A percentile compares a stretch with the other conserved stretches of the same genome.
These are phyloP conservation scores for Sinocyclocheilus anshuiensis DNA, from an alignment of 2,113 vertebrate species.

Conservation along the genomic window DNA sequence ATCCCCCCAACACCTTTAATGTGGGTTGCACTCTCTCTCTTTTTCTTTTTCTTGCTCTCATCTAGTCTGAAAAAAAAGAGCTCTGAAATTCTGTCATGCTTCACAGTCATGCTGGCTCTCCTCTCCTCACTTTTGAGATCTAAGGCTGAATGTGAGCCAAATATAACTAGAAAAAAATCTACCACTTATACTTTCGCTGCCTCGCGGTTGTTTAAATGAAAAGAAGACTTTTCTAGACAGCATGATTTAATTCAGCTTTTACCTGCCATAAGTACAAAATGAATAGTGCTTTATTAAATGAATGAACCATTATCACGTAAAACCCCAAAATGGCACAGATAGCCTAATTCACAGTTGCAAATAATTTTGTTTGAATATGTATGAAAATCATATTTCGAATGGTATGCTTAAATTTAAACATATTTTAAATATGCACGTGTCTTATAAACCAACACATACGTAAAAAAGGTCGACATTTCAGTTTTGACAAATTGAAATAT, in stretches of 20 bases:
- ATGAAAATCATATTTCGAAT: background rate
- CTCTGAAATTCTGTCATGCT: slow-evolving; percentile 44
- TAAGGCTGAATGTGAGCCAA: slow-evolving; percentile 60
- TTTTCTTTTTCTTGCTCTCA: slow-evolving; percentile 20
- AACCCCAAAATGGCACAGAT: background rate
- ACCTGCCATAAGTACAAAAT: background rate
- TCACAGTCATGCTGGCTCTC: slow-evolving; percentile 38
- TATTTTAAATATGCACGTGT: background rate
- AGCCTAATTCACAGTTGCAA: background rate
- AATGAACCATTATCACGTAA: background rate
- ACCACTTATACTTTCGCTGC: slow-evolving; percentile 56
- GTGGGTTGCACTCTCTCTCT: slow-evolving; percentile 10
- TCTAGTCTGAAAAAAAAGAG: slow-evolving; percentile 2
- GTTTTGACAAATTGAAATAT: no score
- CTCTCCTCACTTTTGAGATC: slow-evolving; percentile 57
- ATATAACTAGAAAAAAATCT: slow-evolving; percentile 58
- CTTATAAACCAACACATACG: background rate
- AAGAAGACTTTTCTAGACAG: slow-evolving; percentile 49
- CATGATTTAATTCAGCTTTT: slow-evolving; percentile 15
- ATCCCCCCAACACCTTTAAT: slow-evolving; percentile 19
- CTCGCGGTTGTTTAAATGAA: slow-evolving; percentile 66
- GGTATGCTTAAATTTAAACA: background rate
- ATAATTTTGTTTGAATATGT: background rate
- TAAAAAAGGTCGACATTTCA: background rate
- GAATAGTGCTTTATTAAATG: background rate